Evolutionary conservation across 2,797 vertebrate genomes (phyloP).

Genomic region (Clarias pachynema): DNA sequence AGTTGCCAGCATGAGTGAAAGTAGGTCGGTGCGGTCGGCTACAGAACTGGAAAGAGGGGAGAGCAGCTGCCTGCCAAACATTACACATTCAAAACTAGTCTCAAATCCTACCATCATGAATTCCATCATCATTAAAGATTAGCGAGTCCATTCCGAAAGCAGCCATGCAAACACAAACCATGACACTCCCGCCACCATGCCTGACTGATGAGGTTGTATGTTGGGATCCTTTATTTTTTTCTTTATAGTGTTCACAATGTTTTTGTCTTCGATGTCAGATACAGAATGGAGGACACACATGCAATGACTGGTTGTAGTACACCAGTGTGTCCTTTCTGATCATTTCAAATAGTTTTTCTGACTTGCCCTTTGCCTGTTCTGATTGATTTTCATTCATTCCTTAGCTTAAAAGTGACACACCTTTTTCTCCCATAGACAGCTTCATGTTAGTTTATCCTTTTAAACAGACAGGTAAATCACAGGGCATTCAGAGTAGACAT

Average conservation of each 20-base stretch:
- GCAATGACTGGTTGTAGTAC: not conserved
- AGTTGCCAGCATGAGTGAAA: too few species aligned
- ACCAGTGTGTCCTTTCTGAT: not conserved
- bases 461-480: not conserved
- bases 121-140: not conserved
- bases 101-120: not conserved
- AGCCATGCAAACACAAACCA: not conserved
- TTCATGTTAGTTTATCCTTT: not conserved
- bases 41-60: too few species aligned
- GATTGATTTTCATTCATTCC: not conserved
- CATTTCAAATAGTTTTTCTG: not conserved
- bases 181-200: not conserved
- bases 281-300: too few species aligned
- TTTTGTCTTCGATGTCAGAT: not conserved
- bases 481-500: not conserved
- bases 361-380: not conserved
- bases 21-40: too few species aligned
- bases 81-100: too few species aligned
- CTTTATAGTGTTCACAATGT: not conserved
- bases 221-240: not conserved
- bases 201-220: not conserved
- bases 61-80: too few species aligned
- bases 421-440: not conserved
- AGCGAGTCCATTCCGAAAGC: not conserved
- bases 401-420: not conserved